Conservation (phyloP, 1,140 invertebrate genomes). For the Aradophagus sp. region DNA sequence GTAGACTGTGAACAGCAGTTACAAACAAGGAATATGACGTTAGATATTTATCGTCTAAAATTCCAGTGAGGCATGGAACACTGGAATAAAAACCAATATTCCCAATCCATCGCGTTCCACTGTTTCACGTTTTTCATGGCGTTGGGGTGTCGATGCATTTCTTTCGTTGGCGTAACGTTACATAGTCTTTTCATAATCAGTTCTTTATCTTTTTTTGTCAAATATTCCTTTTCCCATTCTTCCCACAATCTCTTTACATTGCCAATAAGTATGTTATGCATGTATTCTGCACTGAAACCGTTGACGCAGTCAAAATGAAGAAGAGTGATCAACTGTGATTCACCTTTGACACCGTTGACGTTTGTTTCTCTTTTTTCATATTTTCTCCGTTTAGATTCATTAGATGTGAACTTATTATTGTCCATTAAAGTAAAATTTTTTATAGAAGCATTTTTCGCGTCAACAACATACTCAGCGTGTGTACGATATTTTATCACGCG, state of each 20-base stretch:
- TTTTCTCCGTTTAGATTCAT: too few species aligned
- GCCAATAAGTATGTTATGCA: not conserved
- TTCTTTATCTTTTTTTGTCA: not conserved
- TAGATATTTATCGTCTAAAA: conserved; percentile 8
- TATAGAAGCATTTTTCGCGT: not conserved
- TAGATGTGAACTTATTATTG: too few species aligned
- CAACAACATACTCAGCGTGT: conserved; percentile 2
- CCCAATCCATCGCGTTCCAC: conserved; percentile 33
- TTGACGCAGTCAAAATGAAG: not conserved
- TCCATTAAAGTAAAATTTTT: too few species aligned
- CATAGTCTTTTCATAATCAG: not conserved
- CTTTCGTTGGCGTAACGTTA: conserved; percentile 4
- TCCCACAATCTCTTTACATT: not conserved
- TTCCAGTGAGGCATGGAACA: not conserved
- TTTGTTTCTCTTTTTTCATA: not conserved
- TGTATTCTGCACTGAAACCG: not conserved
- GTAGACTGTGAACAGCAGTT: conserved; percentile 9
- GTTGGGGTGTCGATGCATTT: conserved; percentile 14
- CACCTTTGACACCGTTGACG: not conserved
- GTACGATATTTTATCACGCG: too few species aligned
- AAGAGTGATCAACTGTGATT: not conserved
- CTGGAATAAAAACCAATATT: conserved; percentile 25
- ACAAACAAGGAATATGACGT: conserved; percentile 12
- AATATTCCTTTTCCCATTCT: not conserved
- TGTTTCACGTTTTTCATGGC: conserved; percentile 5